phyloP scores from a whole-genome alignment of 2,113 vertebrate genomes.

The Antechinus stuartii region DNA sequence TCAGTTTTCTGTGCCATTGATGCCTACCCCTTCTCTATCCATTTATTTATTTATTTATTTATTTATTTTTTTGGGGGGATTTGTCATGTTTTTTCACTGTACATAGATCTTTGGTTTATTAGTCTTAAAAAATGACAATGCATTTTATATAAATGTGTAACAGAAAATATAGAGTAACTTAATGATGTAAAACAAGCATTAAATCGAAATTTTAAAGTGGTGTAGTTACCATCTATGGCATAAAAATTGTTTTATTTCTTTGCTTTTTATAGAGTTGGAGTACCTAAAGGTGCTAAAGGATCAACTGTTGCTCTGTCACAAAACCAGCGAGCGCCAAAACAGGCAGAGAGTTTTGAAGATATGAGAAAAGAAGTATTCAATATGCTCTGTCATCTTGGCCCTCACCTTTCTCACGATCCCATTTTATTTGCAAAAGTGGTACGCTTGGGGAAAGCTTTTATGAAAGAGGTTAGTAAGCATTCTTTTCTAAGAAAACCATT shows the following conservation, averaged over 20 bases:
- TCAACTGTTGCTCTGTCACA: slow-evolving; percentile 86
- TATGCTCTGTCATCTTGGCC: slow-evolving; percentile 97
- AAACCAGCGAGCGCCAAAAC: slow-evolving; percentile 91
- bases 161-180: neutral
- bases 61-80: too few species aligned
- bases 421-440: slow-evolving; percentile 97
- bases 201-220: slow-evolving; percentile 48
- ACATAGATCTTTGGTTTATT: neutral
- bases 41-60: too few species aligned
- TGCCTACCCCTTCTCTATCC: slow-evolving; percentile 4
- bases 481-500: slow-evolving; percentile 52
- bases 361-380: slow-evolving; percentile 93
- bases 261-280: slow-evolving; percentile 88
- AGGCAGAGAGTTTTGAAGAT: slow-evolving; percentile 93
- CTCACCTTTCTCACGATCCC: slow-evolving; percentile 96
- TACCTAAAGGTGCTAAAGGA: slow-evolving; percentile 96
- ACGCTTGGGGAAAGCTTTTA: slow-evolving; percentile 96
- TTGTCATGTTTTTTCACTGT: neutral
- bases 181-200: slow-evolving; percentile 25
- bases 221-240: neutral
- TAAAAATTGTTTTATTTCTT: slow-evolving; percentile 38
- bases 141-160: slow-evolving; percentile 39
- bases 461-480: slow-evolving; percentile 95
- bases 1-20: slow-evolving; percentile 46
- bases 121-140: slow-evolving; percentile 33